These are phyloP conservation scores for Heptranchias perlo DNA, from an alignment of 2,113 vertebrate species.

Conservation along the genomic window DNA sequence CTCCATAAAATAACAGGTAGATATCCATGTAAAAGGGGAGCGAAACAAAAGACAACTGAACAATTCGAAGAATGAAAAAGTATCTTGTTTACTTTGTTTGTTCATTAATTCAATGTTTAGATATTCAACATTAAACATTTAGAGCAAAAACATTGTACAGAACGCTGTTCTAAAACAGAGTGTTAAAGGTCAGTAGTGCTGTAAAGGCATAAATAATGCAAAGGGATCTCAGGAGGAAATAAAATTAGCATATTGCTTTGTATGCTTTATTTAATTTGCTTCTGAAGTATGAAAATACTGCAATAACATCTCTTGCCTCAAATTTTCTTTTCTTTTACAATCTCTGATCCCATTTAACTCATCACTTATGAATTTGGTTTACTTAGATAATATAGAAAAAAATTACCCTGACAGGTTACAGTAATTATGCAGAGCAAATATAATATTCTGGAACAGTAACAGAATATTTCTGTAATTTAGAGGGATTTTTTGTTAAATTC, in stretches of 20 bases:
- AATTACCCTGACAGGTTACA: neutral
- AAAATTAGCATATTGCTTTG: neutral
- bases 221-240: neutral
- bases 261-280: constrained; percentile 11
- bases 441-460: neutral
- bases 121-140: neutral
- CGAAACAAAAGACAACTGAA: neutral
- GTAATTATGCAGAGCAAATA: neutral
- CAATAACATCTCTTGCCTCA: neutral
- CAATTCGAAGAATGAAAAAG: neutral
- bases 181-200: neutral
- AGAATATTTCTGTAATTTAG: neutral
- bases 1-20: neutral
- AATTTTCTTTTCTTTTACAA: neutral
- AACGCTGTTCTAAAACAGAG: neutral
- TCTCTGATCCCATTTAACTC: neutral
- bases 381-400: neutral
- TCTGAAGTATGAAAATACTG: neutral
- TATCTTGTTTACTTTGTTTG: neutral
- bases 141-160: neutral
- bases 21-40: neutral
- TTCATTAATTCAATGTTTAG: too few species aligned
- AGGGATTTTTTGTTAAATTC: neutral
- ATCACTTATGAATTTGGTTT: neutral
- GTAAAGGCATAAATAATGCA: neutral